These are phyloP conservation scores for Calephelis nemesis DNA, from an alignment of 1,140 invertebrate genomes.

Conservation along the genomic window DNA sequence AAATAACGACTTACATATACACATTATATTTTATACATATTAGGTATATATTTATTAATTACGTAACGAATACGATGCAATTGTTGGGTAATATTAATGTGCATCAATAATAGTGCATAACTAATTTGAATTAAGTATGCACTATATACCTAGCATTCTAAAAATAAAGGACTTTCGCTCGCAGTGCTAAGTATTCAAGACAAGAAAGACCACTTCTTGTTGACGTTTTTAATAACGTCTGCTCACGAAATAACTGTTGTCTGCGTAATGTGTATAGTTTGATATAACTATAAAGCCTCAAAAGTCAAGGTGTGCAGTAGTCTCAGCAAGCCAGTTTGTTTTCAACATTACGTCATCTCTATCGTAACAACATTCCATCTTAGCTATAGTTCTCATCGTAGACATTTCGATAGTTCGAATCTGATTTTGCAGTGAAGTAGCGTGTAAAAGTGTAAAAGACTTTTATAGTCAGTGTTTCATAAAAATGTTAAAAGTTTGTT, in stretches of 20 bases:
- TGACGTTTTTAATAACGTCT: no score
- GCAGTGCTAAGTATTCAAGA: no score
- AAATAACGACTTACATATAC: no score
- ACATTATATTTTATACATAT: no score
- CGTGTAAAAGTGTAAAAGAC: slow-evolving; percentile 15
- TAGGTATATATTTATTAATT: no score
- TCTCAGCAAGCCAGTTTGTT: slow-evolving; percentile 51
- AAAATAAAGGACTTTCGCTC: no score
- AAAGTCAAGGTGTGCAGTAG: slow-evolving; percentile 47
- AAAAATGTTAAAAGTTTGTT: slow-evolving; percentile 68
- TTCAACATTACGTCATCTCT: slow-evolving; percentile 66
- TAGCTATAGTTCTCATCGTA: slow-evolving; percentile 32
- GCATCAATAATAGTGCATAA: no score
- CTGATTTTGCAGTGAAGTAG: slow-evolving; percentile 30
- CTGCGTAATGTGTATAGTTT: background rate
- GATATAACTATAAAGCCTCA: slow-evolving; percentile 20
- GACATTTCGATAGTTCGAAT: slow-evolving; percentile 33
- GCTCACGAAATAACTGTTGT: background rate
- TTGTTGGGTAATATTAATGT: no score
- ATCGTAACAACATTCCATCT: slow-evolving; percentile 47
- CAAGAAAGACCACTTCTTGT: no score
- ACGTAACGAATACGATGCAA: no score
- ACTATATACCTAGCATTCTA: no score
- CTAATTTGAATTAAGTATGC: no score
- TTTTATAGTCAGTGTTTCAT: slow-evolving; percentile 26